phyloP scores from a whole-genome alignment of 1,140 invertebrate species.

The Heliconius hewitsoni region DNA sequence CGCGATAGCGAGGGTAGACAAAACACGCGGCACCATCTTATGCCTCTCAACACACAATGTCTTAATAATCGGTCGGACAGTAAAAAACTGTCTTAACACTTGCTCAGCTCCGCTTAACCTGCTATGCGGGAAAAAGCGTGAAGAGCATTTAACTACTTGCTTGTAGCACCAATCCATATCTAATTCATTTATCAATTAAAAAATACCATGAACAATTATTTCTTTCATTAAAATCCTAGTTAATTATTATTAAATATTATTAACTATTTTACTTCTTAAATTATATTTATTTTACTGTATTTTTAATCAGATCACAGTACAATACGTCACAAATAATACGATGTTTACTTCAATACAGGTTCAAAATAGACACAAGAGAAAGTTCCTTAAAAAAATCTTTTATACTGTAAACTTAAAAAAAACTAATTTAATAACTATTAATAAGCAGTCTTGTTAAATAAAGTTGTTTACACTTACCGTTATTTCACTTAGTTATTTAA shows the following conservation, averaged over 20 bases:
- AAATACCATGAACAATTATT: neutral
- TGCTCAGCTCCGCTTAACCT: neutral
- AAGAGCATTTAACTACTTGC: neutral
- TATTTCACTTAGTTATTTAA: neutral
- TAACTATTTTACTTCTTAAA: neutral
- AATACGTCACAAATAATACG: neutral
- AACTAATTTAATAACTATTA: neutral
- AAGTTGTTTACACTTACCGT: neutral
- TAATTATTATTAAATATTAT: no score
- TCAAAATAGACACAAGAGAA: conserved; percentile 8
- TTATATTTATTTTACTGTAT: neutral
- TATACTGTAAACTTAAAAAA: neutral
- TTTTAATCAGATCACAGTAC: neutral
- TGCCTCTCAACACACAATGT: neutral
- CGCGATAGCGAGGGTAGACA: neutral
- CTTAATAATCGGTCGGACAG: no score
- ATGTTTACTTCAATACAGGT: conserved; percentile 2
- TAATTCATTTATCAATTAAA: neutral
- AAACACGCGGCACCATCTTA: neutral
- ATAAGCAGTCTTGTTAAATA: neutral
- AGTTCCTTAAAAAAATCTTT: neutral
- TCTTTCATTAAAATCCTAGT: neutral
- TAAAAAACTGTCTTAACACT: neutral
- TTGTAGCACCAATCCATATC: neutral
- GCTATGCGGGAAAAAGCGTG: neutral